These are phyloP conservation scores for Tamias sibiricus DNA, from an alignment of 2,113 vertebrate genomes.

Conservation along the genomic window DNA sequence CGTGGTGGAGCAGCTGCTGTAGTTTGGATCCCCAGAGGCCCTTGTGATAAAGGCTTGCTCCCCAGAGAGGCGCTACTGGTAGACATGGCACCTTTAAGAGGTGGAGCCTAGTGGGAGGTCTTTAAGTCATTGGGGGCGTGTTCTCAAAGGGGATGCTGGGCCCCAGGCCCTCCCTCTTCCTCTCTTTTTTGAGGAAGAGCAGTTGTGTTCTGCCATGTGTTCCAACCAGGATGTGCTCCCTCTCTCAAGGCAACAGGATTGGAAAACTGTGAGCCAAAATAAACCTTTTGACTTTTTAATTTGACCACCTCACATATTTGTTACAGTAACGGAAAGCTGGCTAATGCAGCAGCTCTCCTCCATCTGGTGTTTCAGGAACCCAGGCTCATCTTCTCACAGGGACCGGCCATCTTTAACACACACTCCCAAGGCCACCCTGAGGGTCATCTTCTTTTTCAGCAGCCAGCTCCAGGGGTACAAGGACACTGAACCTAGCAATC, in stretches of 20 bases:
- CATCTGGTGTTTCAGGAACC: not conserved
- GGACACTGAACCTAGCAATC: not conserved
- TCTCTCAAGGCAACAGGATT: not conserved
- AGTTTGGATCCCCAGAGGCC: not conserved
- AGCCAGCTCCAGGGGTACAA: not conserved
- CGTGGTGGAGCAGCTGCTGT: not conserved
- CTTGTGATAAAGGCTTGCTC: not conserved
- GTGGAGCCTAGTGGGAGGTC: not conserved
- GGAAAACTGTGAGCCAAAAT: not conserved
- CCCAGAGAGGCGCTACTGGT: not conserved
- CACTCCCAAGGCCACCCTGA: not conserved
- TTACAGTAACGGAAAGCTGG: not conserved
- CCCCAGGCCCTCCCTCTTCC: not conserved
- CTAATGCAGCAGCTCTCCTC: not conserved
- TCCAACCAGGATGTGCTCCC: fast-evolving
- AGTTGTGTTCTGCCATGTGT: not conserved
- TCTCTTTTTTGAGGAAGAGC: not conserved
- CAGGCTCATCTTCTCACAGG: not conserved
- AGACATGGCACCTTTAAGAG: not conserved
- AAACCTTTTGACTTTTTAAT: not conserved
- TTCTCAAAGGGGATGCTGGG: not conserved
- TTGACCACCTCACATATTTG: not conserved
- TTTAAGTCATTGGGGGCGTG: not conserved
- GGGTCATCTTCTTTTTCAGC: not conserved
- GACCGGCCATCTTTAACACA: not conserved